These are phyloP conservation scores for Neoaliturus tenellus DNA, from an alignment of 2,888 invertebrate species.

Conservation along the genomic window DNA sequence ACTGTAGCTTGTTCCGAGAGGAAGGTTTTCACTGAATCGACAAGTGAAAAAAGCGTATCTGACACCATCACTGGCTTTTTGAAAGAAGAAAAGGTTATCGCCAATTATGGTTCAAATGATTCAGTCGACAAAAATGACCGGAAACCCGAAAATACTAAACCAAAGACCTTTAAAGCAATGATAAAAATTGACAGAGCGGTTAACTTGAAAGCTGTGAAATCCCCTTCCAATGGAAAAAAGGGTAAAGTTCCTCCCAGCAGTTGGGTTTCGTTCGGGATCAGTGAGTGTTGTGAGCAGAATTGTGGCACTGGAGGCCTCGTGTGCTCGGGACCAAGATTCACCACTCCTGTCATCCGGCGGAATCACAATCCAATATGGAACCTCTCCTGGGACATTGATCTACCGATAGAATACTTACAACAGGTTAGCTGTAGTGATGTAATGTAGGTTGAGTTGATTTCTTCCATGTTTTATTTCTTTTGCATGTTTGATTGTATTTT, in stretches of 20 bases:
- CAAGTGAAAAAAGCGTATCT: slow-evolving; percentile 6
- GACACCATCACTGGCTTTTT: slow-evolving; percentile 32
- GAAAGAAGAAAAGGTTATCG: slow-evolving; percentile 8
- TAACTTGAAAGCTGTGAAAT: slow-evolving; percentile 71
- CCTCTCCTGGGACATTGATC: slow-evolving; percentile 58
- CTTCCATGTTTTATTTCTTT: too few relatives aligned
- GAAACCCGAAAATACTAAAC: not conserved
- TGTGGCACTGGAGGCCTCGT: slow-evolving; percentile 31
- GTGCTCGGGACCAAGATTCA: slow-evolving; percentile 68
- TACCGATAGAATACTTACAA: slow-evolving; percentile 57
- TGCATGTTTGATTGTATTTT: too few relatives aligned
- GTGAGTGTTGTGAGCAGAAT: slow-evolving; percentile 43
- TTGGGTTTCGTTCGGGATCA: slow-evolving; percentile 50
- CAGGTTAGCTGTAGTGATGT: slow-evolving; percentile 52
- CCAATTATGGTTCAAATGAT: slow-evolving; percentile 19
- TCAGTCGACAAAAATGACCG: not conserved
- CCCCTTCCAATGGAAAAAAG: slow-evolving; percentile 29
- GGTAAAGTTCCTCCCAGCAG: slow-evolving; percentile 37
- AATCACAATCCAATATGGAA: slow-evolving; percentile 73
- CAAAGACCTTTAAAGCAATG: slow-evolving; percentile 72
- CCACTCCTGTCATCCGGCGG: slow-evolving; percentile 75
- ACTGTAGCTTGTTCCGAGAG: not conserved
- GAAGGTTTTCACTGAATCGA: not conserved
- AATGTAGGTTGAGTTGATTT: not conserved
- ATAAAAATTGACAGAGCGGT: slow-evolving; percentile 77